Base-by-base conservation (phyloP, 2,113 vertebrate species). In the Otus sunia region DNA sequence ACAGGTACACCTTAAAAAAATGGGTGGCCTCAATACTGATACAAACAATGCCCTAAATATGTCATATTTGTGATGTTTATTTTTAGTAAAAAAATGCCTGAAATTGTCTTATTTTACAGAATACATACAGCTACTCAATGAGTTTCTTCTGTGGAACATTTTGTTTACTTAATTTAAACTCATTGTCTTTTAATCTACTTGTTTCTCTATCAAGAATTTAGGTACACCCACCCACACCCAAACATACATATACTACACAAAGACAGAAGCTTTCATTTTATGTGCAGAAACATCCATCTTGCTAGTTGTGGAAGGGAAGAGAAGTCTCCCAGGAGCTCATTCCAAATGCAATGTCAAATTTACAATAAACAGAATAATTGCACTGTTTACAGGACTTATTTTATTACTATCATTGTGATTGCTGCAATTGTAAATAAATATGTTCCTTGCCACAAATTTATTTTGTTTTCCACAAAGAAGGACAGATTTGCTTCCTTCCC, bases 281-380 rank as follows among this genome's bases (percentile, higher is more conserved):
- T 56, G 26, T 87, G 39, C 37, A 85, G 75, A 92, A 94, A 75
- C 73, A 94, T 96, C 75, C 59, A 67, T 86, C 84, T 84, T 78
- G 27, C 49, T 37, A 27, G 67, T 25, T 17, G 21, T 49, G 52
- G 50, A 89, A 83, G 37, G 15, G 27, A 78, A 86, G 17, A 16
- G n/a, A 94, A 77, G 15, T 87, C 73, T 76, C 90, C 66, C 66
- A 86, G 81, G 84, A 92, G 47, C 59, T 88, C 41, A 62, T 92
- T 97, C 75, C 50, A 95, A 94, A 92, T 69, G 52, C 58, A 79
- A 94, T 76, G 86, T 94, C 82, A 90, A 91, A 43, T 94, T 96
- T 97, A 95, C 89, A 95, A 95, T 96, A 97, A 96, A 93, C 91
- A 94, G 91, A 94, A 87, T 87, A 97, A 97, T 92, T 92, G 7